Evolutionary conservation across 2,113 vertebrate genomes (phyloP).

Genomic region (Ptilonorhynchus violaceus): DNA sequence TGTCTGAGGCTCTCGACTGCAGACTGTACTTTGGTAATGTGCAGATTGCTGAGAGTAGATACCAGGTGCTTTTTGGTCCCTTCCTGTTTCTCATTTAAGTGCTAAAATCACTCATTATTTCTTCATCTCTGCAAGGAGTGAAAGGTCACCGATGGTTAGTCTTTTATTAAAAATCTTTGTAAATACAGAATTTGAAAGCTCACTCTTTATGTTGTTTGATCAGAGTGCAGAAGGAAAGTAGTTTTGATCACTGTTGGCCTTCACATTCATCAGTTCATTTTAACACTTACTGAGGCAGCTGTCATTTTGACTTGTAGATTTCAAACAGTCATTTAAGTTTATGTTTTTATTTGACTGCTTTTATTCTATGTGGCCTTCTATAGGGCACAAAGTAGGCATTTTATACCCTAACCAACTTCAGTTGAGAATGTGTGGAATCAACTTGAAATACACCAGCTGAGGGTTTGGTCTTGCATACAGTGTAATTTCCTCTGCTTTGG

Average conservation of each 20-base stretch:
- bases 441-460: not conserved
- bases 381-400: not conserved
- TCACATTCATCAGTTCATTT: not conserved
- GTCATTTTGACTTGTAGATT: not conserved
- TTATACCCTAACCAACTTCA: not conserved
- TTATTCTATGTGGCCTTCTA: not conserved
- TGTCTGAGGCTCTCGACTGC: not conserved
- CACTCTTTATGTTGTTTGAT: not conserved
- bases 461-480: not conserved
- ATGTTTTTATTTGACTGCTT: not conserved
- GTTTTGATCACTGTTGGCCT: not conserved
- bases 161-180: not conserved
- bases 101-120: not conserved
- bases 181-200: not conserved
- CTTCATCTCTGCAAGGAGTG: not conserved
- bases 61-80: not conserved
- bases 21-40: not conserved
- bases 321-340: not conserved
- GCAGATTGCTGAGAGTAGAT: not conserved
- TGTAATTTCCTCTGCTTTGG: not conserved
- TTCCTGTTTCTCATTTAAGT: constrained; percentile 1
- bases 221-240: not conserved
- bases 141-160: not conserved
- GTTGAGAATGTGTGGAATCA: not conserved
- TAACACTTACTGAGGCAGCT: not conserved